Conservation (phyloP, 2,797 vertebrate genomes). For the Pantherophis alleghaniensis region DNA sequence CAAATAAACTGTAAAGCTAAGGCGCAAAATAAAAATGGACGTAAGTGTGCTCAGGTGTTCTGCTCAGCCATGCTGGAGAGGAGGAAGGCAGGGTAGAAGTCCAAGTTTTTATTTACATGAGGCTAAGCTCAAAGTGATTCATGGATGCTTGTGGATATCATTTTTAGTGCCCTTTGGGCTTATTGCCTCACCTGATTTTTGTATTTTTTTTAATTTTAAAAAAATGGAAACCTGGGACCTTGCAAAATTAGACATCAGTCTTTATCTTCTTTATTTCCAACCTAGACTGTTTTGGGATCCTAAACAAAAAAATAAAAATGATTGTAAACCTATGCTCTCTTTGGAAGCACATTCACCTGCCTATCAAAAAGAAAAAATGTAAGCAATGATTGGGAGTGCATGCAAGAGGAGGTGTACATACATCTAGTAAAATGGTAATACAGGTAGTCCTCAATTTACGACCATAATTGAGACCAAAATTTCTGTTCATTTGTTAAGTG, state of each 20-base stretch:
- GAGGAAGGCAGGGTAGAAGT: too few relatives aligned
- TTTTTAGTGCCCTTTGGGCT: not conserved
- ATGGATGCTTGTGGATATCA: not conserved
- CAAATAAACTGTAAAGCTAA: not conserved
- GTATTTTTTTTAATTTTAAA: not conserved
- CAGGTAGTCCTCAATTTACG: not conserved
- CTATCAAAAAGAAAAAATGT: not conserved
- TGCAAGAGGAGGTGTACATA: not conserved
- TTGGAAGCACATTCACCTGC: not conserved
- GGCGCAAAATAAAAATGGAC: not conserved
- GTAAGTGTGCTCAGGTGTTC: not conserved
- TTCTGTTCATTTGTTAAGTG: not conserved
- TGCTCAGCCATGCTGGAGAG: not conserved
- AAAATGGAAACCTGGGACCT: not conserved
- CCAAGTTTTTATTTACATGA: not conserved
- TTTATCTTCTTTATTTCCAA: not conserved
- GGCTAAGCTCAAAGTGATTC: not conserved
- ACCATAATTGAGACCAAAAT: not conserved
- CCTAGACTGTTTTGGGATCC: not conserved
- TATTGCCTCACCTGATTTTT: not conserved
- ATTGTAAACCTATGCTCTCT: not conserved
- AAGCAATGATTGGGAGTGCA: not conserved
- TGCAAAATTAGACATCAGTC: not conserved
- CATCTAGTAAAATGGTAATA: not conserved
- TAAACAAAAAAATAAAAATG: not conserved